A percentile compares a stretch with the other conserved stretches of the same genome.
phyloP scores from a whole-genome alignment of 2,888 invertebrate genomes.

The Idaea dimidiata region DNA sequence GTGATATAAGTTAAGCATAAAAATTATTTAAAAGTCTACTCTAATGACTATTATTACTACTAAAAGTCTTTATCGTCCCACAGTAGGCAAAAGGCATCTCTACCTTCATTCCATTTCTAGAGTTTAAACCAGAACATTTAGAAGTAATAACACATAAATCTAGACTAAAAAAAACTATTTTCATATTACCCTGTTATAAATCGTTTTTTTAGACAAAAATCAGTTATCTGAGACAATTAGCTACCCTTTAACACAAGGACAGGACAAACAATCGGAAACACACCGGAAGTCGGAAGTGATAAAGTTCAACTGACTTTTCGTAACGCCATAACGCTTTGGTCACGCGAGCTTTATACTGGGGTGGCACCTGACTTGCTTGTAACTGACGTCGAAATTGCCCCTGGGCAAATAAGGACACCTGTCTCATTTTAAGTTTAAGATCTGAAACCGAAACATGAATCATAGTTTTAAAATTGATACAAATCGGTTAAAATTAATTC shows the following conservation, averaged over 20 bases:
- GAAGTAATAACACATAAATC: no score
- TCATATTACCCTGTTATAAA: no score
- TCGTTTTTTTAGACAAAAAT: background rate
- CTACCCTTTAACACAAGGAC: conserved; percentile 10
- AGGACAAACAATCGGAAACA: conserved; percentile 50
- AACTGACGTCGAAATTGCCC: conserved; percentile 46
- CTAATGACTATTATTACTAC: no score
- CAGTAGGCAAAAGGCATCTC: no score
- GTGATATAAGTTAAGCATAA: no score
- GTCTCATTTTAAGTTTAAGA: background rate
- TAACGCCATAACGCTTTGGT: conserved; percentile 42
- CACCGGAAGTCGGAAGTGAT: conserved; percentile 75
- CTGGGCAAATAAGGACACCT: conserved; percentile 41
- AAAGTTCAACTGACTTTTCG: conserved; percentile 75
- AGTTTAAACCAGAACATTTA: no score
- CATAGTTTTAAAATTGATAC: no score
- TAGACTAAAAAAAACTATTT: no score
- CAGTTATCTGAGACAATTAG: conserved; percentile 5
- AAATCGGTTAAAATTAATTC: no score
- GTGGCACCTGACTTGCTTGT: conserved; percentile 48
- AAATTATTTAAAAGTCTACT: no score
- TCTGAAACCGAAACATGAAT: background rate
- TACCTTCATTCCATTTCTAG: no score
- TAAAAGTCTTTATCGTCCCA: no score
- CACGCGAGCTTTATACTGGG: conserved; percentile 52